Percentiles rank a stretch among this genome's conserved stretches.
Evolutionary conservation across 2,797 vertebrate species (phyloP).

Genomic region (Pipistrellus nathusii): DNA sequence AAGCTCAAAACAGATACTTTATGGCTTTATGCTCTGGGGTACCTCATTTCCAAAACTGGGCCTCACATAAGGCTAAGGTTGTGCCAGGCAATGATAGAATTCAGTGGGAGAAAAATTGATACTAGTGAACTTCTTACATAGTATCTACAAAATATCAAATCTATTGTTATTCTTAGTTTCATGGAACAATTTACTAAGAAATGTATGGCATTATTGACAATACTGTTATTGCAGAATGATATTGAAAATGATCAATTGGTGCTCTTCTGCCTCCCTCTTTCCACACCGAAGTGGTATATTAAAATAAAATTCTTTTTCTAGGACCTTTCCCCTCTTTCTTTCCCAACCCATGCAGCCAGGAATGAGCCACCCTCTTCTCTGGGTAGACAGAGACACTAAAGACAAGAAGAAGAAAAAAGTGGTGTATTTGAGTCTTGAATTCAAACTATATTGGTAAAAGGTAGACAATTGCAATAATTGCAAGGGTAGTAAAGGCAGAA

Average conservation of each 20-base stretch:
- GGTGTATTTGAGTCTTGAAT: conserved; percentile 25
- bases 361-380: neutral
- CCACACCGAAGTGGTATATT: neutral
- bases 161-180: neutral
- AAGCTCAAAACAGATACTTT: neutral
- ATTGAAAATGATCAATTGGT: neutral
- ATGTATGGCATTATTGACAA: neutral
- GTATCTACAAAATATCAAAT: neutral
- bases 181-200: conserved; percentile 3
- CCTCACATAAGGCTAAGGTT: neutral
- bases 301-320: neutral
- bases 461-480: neutral
- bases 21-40: neutral
- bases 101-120: neutral
- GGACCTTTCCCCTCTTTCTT: neutral
- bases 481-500: neutral
- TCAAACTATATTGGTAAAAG: neutral
- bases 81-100: neutral
- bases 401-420: neutral
- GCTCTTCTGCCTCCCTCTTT: neutral
- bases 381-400: neutral
- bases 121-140: conserved; percentile 5
- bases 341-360: neutral
- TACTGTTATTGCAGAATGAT: neutral
- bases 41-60: neutral